Evolutionary conservation across 2,113 vertebrate species (phyloP).

Genomic region (Myiopsitta monachus): DNA sequence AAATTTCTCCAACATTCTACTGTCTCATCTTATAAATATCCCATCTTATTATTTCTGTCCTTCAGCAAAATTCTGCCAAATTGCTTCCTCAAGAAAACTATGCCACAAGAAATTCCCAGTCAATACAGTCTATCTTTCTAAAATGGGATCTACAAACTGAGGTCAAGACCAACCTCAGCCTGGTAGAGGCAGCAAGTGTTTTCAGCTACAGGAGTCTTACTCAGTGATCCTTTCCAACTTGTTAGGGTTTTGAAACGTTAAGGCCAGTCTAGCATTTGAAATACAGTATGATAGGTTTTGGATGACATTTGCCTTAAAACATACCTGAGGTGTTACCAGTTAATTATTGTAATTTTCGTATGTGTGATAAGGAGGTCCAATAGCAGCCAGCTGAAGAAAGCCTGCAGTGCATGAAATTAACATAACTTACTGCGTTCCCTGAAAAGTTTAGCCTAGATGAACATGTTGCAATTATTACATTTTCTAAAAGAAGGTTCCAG

Average conservation of each 20-base stretch:
- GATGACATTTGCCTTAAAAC: slow-evolving; percentile 76
- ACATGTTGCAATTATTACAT: slow-evolving; percentile 67
- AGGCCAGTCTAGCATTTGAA: slow-evolving; percentile 59
- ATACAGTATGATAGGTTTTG: slow-evolving; percentile 66
- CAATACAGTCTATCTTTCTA: slow-evolving; percentile 38
- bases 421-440: slow-evolving; percentile 57
- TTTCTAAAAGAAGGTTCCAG: slow-evolving; percentile 71
- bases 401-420: slow-evolving; percentile 74
- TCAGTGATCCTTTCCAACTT: slow-evolving; percentile 69
- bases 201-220: slow-evolving; percentile 71
- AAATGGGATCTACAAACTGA: slow-evolving; percentile 28
- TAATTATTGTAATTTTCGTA: slow-evolving; percentile 79
- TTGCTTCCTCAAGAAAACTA: slow-evolving; percentile 1
- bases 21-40: not conserved
- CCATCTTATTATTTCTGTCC: not conserved
- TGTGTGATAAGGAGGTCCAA: slow-evolving; percentile 64
- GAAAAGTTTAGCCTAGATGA: slow-evolving; percentile 75
- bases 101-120: slow-evolving; percentile 43
- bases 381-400: slow-evolving; percentile 58
- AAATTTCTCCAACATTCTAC: not conserved
- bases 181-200: slow-evolving; percentile 68
- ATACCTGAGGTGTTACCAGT: slow-evolving; percentile 74
- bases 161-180: slow-evolving; percentile 62
- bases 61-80: slow-evolving; percentile 32
- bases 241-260: slow-evolving; percentile 52